phyloP scores from a whole-genome alignment of 2,113 vertebrate genomes.

The Scalopus aquaticus region DNA sequence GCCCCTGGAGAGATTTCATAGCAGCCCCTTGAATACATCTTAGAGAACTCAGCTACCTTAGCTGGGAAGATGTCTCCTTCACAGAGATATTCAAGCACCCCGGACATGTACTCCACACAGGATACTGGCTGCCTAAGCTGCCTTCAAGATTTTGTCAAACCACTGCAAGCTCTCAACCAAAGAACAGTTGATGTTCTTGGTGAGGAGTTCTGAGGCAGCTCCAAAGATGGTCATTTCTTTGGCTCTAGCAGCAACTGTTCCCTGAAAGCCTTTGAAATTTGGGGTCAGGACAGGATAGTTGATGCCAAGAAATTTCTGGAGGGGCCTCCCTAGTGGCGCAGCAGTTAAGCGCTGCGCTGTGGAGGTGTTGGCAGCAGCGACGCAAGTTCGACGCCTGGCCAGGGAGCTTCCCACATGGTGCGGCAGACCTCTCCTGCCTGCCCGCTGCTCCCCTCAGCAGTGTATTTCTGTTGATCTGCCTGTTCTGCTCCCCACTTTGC shows the following conservation, averaged over 20 bases:
- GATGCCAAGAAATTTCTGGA: conserved; percentile 88
- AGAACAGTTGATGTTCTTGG: conserved; percentile 96
- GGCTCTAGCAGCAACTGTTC: conserved; percentile 94
- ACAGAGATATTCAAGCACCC: conserved; percentile 96
- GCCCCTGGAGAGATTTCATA: conserved; percentile 98
- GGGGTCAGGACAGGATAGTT: conserved; percentile 95
- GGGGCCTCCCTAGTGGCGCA: no score
- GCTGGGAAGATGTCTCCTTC: conserved; percentile 94
- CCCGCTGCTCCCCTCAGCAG: no score
- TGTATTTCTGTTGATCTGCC: no score
- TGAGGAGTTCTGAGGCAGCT: conserved; percentile 95
- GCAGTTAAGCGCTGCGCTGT: no score
- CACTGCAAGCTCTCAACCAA: conserved; percentile 95
- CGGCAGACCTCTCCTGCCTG: no score
- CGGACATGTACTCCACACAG: conserved; percentile 96
- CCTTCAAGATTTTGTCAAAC: conserved; percentile 88
- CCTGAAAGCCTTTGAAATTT: conserved; percentile 95
- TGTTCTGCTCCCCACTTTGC: no score
- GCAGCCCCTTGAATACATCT: conserved; percentile 96
- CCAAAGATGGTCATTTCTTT: conserved; percentile 95
- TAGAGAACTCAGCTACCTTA: conserved; percentile 95
- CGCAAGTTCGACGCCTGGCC: no score
- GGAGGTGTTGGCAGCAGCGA: no score
- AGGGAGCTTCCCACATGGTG: no score
- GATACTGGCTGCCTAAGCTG: conserved; percentile 86